Base-by-base conservation (phyloP, 2,113 vertebrate genomes). In the Lycaon pictus region DNA sequence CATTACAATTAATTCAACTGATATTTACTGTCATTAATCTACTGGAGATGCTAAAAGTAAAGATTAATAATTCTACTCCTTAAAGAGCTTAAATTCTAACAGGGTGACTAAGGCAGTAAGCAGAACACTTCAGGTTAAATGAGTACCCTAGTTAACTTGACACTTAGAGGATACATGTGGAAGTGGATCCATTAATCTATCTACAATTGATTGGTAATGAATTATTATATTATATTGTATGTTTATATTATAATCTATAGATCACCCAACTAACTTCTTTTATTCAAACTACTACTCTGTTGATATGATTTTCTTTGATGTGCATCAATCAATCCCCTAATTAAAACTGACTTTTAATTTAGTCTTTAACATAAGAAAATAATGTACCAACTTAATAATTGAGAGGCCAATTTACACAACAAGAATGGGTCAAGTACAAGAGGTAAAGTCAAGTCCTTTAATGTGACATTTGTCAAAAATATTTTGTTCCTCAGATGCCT, bases 261-360 rank as follows among this genome's bases (percentile, higher is more conserved):
- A 43, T 62, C 19, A 92, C 11, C 53, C 37, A 63, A 56, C 29
- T 53, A 51, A 77, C 27, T 85, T 29, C 48, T 85, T 92, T 89
- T 43, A 69, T 10, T 83, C 3, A 71, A 23, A 81, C 32, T 43
- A 7, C 60, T 89, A 74, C 37, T 84, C 20, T 32, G 35, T 25
- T 63, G 11, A 17, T 65, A 53, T 10, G 15, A 27, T 85, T 80
- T 77, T 67, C 32, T 69, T 25, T 55, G 55, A 48, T n/a, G 19
- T 23, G 15, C 9, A 53, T 86, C 81, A 56, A n/a, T 76, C 53
- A 72, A 43, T 58, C 9, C 2, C 29, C 27, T 89, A 76, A 94
- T 76, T 85, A 94, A 96, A 76, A 32, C 51, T 94, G 63, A 69
- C 22, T 13, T 72, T 92, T 80, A 71, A 56, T 87, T 89, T 56